Conservation (phyloP, 1,140 invertebrate species). For the Aleiodes sp. region DNA sequence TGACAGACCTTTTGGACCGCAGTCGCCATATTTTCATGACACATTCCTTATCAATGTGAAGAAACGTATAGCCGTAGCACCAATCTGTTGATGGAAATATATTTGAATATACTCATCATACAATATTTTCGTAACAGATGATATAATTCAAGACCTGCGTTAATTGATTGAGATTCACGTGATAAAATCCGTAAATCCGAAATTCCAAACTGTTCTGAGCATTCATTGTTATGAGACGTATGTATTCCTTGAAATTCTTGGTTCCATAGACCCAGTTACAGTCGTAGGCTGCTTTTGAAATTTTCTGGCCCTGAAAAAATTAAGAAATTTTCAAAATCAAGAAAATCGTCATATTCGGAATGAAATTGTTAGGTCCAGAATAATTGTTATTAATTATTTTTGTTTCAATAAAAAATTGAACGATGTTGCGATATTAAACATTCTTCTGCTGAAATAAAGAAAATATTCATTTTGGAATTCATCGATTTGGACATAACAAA, state of each 20-base stretch:
- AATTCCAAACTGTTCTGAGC: not conserved
- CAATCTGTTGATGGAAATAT: not conserved
- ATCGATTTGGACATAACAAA: no score
- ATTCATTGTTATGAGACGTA: not conserved
- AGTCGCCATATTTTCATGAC: no score
- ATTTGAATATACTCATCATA: not conserved
- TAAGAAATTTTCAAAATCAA: not conserved
- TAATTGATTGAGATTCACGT: not conserved
- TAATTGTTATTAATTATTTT: no score
- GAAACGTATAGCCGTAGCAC: not conserved
- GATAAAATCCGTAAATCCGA: not conserved
- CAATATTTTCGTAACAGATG: not conserved
- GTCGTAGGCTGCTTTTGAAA: not conserved
- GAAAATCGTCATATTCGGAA: not conserved
- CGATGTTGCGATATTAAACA: no score
- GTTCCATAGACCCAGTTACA: not conserved
- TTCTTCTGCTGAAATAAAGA: no score
- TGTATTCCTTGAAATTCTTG: not conserved
- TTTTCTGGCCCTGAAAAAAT: not conserved
- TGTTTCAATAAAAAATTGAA: no score
- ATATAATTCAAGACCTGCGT: not conserved
- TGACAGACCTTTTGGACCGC: no score
- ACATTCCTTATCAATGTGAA: not conserved
- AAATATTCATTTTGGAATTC: no score
- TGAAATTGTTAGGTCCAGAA: no score